These are phyloP conservation scores for Lampris megalopsis DNA, from an alignment of 2,113 vertebrate species.

Conservation along the genomic window DNA sequence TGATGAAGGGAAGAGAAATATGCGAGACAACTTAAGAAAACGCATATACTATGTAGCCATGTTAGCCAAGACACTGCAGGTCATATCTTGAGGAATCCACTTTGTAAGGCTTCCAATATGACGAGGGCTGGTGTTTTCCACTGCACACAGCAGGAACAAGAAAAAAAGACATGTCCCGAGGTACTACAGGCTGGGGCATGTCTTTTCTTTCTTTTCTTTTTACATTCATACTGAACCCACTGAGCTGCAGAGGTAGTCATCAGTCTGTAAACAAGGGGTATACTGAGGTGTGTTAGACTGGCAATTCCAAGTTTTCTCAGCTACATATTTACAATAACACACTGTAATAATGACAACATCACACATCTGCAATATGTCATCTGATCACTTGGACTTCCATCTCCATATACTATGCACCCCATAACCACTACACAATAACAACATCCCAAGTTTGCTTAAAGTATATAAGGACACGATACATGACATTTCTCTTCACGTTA, in stretches of 20 bases:
- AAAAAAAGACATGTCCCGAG: conserved; percentile 37
- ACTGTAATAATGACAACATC: not conserved
- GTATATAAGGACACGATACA: too few species aligned
- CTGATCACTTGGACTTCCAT: not conserved
- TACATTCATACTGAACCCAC: conserved; percentile 46
- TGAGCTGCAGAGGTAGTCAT: conserved; percentile 29
- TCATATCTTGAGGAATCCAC: not conserved
- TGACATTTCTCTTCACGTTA: too few species aligned
- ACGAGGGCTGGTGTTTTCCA: not conserved
- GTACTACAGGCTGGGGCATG: conserved; percentile 61
- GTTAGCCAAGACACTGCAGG: too few species aligned
- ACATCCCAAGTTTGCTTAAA: too few species aligned
- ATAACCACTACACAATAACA: too few species aligned
- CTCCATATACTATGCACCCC: too few species aligned
- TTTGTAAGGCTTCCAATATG: not conserved
- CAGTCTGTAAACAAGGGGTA: conserved; percentile 45
- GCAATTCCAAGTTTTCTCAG: conserved; percentile 42
- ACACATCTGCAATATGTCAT: not conserved
- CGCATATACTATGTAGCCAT: not conserved
- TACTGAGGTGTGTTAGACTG: conserved; percentile 24
- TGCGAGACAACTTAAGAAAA: not conserved
- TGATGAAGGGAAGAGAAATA: not conserved
- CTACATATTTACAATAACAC: conserved; percentile 9
- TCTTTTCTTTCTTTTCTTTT: not conserved
- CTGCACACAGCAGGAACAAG: not conserved